Base-by-base conservation (phyloP, 2,113 vertebrate genomes). In the Pholis gunnellus region DNA sequence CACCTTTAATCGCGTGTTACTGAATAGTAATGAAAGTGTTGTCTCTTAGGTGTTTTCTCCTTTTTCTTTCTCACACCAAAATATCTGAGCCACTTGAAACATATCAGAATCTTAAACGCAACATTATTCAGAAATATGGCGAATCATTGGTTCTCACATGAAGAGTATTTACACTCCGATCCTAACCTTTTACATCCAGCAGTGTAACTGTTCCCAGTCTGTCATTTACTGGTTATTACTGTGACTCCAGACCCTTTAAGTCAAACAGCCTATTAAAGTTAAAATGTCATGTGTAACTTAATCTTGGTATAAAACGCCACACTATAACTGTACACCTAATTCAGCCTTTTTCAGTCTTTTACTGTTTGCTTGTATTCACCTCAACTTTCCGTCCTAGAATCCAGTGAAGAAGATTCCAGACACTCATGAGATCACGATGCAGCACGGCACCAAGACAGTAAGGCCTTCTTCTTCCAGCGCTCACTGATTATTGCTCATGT, bases 331-430 rank as follows among this genome's bases (percentile, higher is more conserved):
- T 6, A 64, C 14, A 57, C 31, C 61, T 78, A 46, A 74, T 46
- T 60, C 36, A 38, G 2, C 9, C 38, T n/a, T 56, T 0, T 66
- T 48, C 4, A 11, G 25, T 25, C 2, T 64, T 40, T 67, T n/a
- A 68, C 5, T 27, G 54, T 78, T 82, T 70, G 22, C 44, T 36
- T 64, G 27, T 18, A 15, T 64, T 78, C 20, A 68, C 59, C 31
- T 78, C 15, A 17, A 75, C 7, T 86, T 40, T 81, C 40, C 66
- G 3, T 36, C 48, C 20, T 88, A 99, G 98, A 96, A 96, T 80
- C 97, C 97, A 78, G 91, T 99, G 38, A 99, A 96, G 93, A 97
- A 94, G 94, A 99, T 99, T 90, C 98, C 98, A 76, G 98, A 98
- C 88, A 97, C 97, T 3, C 98, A 99, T 93, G 98, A 99, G 89